Evolutionary conservation across 2,113 vertebrate species (phyloP).

Genomic region (Petrocephalus zakoni): DNA sequence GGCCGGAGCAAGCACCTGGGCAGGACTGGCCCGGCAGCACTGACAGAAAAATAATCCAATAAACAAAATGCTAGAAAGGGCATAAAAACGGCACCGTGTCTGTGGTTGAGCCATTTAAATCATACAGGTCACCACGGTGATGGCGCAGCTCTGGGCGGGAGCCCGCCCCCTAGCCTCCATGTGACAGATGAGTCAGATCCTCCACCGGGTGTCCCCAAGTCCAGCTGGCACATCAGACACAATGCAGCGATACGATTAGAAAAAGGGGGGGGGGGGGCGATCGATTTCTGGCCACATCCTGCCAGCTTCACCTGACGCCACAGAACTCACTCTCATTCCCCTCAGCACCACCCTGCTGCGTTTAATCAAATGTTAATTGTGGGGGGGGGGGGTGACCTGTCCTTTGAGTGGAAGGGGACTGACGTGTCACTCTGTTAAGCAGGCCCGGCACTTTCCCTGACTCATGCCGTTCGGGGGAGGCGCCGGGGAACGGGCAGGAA

Average conservation of each 20-base stretch:
- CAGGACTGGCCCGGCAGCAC: slow-evolving; percentile 36
- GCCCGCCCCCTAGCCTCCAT: background rate
- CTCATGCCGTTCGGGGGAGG: background rate
- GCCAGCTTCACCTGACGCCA: slow-evolving; percentile 8
- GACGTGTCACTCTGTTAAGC: background rate
- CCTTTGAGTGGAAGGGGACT: background rate
- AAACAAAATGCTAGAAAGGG: background rate
- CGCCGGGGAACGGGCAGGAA: background rate
- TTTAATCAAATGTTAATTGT: background rate
- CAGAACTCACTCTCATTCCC: background rate
- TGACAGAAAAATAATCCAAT: slow-evolving; percentile 24
- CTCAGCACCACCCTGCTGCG: background rate
- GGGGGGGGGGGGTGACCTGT: background rate
- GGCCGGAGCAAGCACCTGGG: slow-evolving; percentile 37
- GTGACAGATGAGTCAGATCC: background rate
- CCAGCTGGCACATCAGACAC: background rate
- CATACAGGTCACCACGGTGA: background rate
- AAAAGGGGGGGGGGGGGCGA: background rate
- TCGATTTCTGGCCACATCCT: background rate
- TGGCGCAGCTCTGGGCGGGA: background rate
- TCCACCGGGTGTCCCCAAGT: background rate
- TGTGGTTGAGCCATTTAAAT: background rate
- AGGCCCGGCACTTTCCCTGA: background rate
- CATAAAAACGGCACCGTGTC: background rate
- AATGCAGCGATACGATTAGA: background rate